These are phyloP conservation scores for Chlorops oryzae DNA, from an alignment of 1,140 invertebrate species.

Conservation along the genomic window DNA sequence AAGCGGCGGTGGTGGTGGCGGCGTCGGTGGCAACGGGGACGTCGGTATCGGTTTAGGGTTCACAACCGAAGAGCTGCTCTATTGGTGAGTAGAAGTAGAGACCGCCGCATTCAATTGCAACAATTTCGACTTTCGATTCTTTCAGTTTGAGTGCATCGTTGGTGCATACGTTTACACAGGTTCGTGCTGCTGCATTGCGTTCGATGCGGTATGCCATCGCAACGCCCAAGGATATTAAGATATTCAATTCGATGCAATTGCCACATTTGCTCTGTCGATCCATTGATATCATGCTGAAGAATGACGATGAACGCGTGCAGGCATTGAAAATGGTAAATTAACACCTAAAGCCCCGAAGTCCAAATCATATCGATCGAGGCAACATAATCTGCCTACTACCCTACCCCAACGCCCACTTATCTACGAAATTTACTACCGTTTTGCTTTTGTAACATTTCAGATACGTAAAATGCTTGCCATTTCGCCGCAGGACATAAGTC, in stretches of 20 bases:
- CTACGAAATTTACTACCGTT: neutral
- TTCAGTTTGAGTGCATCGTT: slow-evolving; percentile 73
- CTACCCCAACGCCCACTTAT: neutral
- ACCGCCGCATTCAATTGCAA: too few relatives aligned
- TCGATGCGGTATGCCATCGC: slow-evolving; percentile 77
- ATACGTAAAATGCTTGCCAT: slow-evolving; percentile 44
- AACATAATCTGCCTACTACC: too few relatives aligned
- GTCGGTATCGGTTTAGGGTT: slow-evolving; percentile 57
- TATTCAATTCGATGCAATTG: slow-evolving; percentile 72
- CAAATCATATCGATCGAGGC: neutral
- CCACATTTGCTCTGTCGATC: slow-evolving; percentile 71
- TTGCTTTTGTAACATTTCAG: slow-evolving; percentile 9
- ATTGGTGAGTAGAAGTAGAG: slow-evolving; percentile 60
- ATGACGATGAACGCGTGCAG: slow-evolving; percentile 85
- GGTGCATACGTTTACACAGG: slow-evolving; percentile 78
- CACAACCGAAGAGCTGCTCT: slow-evolving; percentile 69
- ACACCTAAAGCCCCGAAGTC: neutral
- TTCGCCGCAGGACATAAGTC: slow-evolving; percentile 41
- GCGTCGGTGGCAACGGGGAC: slow-evolving; percentile 50
- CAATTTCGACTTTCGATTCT: neutral
- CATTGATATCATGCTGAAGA: slow-evolving; percentile 76
- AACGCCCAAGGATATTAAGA: slow-evolving; percentile 67
- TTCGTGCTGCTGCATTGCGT: slow-evolving; percentile 79
- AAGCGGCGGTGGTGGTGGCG: slow-evolving; percentile 13
- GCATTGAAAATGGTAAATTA: slow-evolving; percentile 71